Evolutionary conservation across 1,140 invertebrate species (phyloP).

Genomic region (Camponotus floridanus): DNA sequence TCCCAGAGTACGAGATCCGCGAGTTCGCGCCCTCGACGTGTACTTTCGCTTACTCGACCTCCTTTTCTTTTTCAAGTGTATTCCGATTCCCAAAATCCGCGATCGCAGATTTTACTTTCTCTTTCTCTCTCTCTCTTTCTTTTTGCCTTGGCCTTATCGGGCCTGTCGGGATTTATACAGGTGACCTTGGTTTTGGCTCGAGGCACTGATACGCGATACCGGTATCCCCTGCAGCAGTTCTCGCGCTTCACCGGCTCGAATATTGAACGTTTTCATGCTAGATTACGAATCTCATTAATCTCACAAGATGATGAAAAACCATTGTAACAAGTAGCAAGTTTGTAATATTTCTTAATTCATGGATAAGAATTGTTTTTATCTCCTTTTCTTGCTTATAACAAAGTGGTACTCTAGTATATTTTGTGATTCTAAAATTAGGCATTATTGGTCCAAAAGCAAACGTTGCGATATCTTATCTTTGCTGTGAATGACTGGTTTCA

Average conservation of each 20-base stretch:
- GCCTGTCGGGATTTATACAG: slow-evolving; percentile 26
- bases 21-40: background rate
- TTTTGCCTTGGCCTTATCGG: background rate
- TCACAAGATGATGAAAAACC: too few species aligned
- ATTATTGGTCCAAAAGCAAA: background rate
- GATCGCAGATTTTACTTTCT: slow-evolving; percentile 19
- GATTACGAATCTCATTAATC: background rate
- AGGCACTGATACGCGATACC: slow-evolving; percentile 5
- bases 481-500: background rate
- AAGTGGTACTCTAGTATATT: background rate
- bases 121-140: background rate
- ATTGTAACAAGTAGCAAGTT: too few species aligned
- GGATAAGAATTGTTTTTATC: background rate
- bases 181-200: slow-evolving; percentile 40
- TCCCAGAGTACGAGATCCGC: background rate
- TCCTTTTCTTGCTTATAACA: background rate
- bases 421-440: too few species aligned
- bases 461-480: background rate
- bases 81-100: slow-evolving; percentile 28
- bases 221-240: background rate
- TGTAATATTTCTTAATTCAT: background rate
- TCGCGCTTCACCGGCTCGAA: slow-evolving; percentile 1
- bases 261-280: background rate
- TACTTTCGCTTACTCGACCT: background rate
- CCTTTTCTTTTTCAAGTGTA: background rate